Base-by-base conservation (phyloP, 2,888 invertebrate species). In the Pycnomerus fuliginosus region DNA sequence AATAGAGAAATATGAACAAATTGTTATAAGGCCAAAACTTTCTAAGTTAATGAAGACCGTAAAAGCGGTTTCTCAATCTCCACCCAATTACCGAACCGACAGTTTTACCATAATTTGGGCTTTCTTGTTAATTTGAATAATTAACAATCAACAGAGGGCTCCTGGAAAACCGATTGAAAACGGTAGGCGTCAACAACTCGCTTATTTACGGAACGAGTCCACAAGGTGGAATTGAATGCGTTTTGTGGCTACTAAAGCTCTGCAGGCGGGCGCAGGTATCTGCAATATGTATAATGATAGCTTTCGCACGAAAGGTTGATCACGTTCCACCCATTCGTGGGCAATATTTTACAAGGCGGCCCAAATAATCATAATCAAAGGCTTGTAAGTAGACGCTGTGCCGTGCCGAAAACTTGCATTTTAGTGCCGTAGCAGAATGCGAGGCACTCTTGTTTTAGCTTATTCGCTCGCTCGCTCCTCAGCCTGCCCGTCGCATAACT, bases 71-170 rank as follows among this genome's bases (percentile, higher is more conserved):
- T n/a, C n/a, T n/a, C n/a, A n/a, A n/a, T n/a, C n/a, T n/a, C n/a
- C n/a, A n/a, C n/a, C n/a, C n/a, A n/a, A n/a, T n/a, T n/a, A n/a
- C n/a, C n/a, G n/a, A n/a, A n/a, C n/a, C n/a, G n/a, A n/a, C n/a
- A n/a, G n/a, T n/a, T n/a, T 40, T 16, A 33, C 27, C 27, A 33
- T 40, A 33, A 41, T 41, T 34, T 27, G 41, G 34, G 39, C 44
- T 39, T 38, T 44, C 44, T 39, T 44, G 44, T 44, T 44, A 29
- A 44, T 44, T 44, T 44, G 39, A 44, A 44, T 44, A 44, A 44
- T 30, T 39, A 32, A 34, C 30, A 44, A 34, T 30, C 34, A 27
- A 39, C 29, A 33, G 41, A 25, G 40, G 23, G 34, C 41, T 41
- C 22, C 41, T 29, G 41, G 34, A 34, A 35, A 25, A 31, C 24